phyloP scores from a whole-genome alignment of 2,797 vertebrate genomes.

The Sebastes matsubarae region DNA sequence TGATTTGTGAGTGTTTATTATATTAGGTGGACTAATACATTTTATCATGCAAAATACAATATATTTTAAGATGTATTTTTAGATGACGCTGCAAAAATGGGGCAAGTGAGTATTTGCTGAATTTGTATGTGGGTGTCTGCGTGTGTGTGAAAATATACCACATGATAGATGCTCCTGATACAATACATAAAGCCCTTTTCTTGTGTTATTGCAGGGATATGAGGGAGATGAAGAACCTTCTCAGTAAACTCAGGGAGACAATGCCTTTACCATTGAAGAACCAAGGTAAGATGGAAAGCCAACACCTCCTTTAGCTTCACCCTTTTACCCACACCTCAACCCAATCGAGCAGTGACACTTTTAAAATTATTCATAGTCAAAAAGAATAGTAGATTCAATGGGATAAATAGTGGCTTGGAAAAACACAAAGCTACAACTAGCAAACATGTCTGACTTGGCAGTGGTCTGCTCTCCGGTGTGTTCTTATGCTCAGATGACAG shows the following conservation, averaged over 20 bases:
- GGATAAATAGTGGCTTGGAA: neutral
- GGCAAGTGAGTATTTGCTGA: neutral
- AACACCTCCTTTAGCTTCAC: neutral
- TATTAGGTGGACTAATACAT: neutral
- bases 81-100: neutral
- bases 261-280: slow-evolving; percentile 99
- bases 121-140: neutral
- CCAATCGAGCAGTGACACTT: neutral
- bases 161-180: neutral
- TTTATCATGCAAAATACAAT: neutral
- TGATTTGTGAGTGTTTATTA: neutral
- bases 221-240: slow-evolving; percentile 99
- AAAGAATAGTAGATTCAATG: neutral
- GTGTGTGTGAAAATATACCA: neutral
- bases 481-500: slow-evolving; percentile 90
- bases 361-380: neutral
- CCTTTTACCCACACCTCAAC: neutral
- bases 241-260: slow-evolving; percentile 99
- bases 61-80: neutral
- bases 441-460: slow-evolving; percentile 14
- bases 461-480: slow-evolving; percentile 21
- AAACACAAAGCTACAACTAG: neutral
- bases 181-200: neutral
- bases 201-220: slow-evolving; percentile 89
- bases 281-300: slow-evolving; percentile 86